Evolutionary conservation across 2,797 vertebrate genomes (phyloP).

Genomic region (Zalophus californianus): DNA sequence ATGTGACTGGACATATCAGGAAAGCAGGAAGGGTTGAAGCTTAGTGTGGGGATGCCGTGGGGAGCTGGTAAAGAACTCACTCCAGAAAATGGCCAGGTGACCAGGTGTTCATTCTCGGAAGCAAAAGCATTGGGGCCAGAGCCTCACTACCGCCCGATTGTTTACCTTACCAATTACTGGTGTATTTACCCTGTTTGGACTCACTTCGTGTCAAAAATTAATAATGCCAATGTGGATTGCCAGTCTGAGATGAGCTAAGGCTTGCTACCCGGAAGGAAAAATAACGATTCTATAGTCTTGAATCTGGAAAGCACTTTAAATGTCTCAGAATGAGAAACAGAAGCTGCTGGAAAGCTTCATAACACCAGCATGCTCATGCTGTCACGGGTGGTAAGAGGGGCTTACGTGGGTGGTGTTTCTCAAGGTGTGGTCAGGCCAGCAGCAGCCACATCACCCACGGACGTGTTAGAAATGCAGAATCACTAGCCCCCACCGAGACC

Average conservation of each 20-base stretch:
- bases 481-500: background rate
- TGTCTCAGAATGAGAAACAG: constrained; percentile 22
- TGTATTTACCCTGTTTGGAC: constrained; percentile 79
- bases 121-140: constrained; percentile 66
- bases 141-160: constrained; percentile 76
- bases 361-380: background rate
- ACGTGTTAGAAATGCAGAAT: background rate
- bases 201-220: constrained; percentile 82
- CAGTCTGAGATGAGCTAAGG: constrained; percentile 40
- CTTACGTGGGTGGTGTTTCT: background rate
- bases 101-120: constrained; percentile 71
- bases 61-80: constrained; percentile 76
- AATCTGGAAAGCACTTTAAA: constrained; percentile 13
- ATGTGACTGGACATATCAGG: constrained; percentile 83
- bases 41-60: constrained; percentile 71
- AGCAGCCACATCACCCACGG: background rate
- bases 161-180: constrained; percentile 80
- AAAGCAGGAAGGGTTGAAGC: constrained; percentile 81
- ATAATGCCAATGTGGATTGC: constrained; percentile 67
- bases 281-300: background rate
- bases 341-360: background rate
- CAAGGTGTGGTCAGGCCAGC: rapidly evolving
- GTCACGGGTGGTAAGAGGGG: background rate
- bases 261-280: background rate
- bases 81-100: constrained; percentile 63